Conservation (phyloP, 1,140 invertebrate species). For the Chelonus insularis region DNA sequence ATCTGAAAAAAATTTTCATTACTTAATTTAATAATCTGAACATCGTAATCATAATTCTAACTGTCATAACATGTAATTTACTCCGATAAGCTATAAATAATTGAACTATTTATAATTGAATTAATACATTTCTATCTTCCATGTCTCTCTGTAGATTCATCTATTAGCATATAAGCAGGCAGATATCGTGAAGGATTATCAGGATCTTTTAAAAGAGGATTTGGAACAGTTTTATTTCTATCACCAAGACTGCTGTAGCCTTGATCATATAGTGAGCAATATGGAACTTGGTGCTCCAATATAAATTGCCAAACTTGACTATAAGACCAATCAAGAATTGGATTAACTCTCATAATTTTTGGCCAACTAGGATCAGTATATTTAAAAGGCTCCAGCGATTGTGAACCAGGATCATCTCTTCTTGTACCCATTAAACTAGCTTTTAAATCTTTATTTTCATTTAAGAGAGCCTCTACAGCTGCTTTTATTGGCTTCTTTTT, state of each 20-base stretch:
- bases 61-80: too few relatives aligned
- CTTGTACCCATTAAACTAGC: slow-evolving; percentile 88
- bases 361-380: slow-evolving; percentile 83
- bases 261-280: slow-evolving; percentile 85
- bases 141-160: slow-evolving; percentile 72
- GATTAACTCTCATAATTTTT: slow-evolving; percentile 81
- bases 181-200: slow-evolving; percentile 63
- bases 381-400: slow-evolving; percentile 65
- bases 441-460: slow-evolving; percentile 70
- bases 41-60: too few relatives aligned
- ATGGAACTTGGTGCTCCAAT: slow-evolving; percentile 74
- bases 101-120: neutral
- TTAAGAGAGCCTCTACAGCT: slow-evolving; percentile 67
- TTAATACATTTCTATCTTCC: slow-evolving; percentile 61
- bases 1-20: too few relatives aligned
- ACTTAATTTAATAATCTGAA: too few relatives aligned
- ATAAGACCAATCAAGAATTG: slow-evolving; percentile 89
- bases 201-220: slow-evolving; percentile 69
- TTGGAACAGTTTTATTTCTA: slow-evolving; percentile 75
- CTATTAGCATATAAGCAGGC: slow-evolving; percentile 79
- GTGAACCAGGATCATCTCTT: slow-evolving; percentile 78
- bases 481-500: slow-evolving; percentile 73
- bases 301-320: slow-evolving; percentile 89
- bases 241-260: slow-evolving; percentile 90
- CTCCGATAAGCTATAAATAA: too few relatives aligned